Percentiles rank a stretch among this genome's conserved stretches.
phyloP scores from a whole-genome alignment of 2,888 invertebrate species.

The Phymatocera aterrima region DNA sequence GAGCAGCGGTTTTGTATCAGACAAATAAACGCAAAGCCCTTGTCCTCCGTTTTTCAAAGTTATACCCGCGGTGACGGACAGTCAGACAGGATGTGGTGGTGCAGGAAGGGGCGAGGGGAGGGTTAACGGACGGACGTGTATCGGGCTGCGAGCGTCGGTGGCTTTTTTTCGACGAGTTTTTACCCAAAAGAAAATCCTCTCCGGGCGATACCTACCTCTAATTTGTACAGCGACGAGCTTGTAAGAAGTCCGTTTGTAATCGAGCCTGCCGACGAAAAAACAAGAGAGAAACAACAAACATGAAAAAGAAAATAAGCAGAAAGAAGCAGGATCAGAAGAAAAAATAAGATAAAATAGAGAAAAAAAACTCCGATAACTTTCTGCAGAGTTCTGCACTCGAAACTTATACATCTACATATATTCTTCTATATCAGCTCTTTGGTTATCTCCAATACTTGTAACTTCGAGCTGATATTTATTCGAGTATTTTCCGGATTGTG shows the following conservation, averaged over 20 bases:
- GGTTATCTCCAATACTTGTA: not conserved
- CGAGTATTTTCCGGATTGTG: constrained; percentile 8
- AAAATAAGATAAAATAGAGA: not conserved
- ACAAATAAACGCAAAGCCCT: constrained; percentile 37
- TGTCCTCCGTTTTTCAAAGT: constrained; percentile 20
- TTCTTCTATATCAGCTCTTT: not conserved
- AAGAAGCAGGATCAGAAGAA: not conserved
- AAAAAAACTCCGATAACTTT: not conserved
- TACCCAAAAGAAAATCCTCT: not conserved
- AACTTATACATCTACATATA: not conserved
- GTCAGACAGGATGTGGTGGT: constrained; percentile 21
- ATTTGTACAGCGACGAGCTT: constrained; percentile 15
- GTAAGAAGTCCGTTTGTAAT: constrained; percentile 17
- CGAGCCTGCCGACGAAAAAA: not conserved
- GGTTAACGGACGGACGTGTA: constrained; percentile 30
- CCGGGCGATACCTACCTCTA: constrained; percentile 10
- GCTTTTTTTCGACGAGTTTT: constrained; percentile 38
- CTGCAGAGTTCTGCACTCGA: not conserved
- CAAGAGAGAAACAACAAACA: not conserved
- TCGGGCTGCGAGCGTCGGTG: constrained; percentile 21
- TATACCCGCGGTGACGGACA: constrained; percentile 19
- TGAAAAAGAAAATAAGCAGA: not conserved
- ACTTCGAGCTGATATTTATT: not conserved
- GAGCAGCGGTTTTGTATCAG: constrained; percentile 21
- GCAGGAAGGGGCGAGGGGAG: too few species aligned